Conservation (phyloP, 2,797 vertebrate species). For the Lateolabrax maculatus region DNA sequence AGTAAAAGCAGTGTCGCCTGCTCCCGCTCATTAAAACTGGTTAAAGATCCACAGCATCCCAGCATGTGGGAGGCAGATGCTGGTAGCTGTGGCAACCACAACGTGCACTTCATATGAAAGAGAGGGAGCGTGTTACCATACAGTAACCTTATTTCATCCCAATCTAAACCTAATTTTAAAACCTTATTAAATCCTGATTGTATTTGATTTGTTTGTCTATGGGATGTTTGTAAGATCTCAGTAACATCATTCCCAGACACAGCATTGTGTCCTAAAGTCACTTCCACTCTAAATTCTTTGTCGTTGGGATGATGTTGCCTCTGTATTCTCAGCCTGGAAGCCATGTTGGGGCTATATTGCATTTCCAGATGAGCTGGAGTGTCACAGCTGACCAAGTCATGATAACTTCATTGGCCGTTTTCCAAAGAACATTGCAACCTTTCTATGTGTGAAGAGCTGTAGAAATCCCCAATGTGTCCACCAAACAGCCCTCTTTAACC, state of each 20-base stretch:
- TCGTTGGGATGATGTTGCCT: slow-evolving; percentile 61
- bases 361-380: slow-evolving; percentile 80
- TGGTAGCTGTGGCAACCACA: slow-evolving; percentile 36
- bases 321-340: slow-evolving; percentile 65
- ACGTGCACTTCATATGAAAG: slow-evolving; percentile 31
- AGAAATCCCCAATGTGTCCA: slow-evolving; percentile 46
- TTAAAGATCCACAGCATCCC: slow-evolving; percentile 55
- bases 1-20: slow-evolving; percentile 53
- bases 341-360: slow-evolving; percentile 60
- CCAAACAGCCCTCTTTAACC: slow-evolving; percentile 51
- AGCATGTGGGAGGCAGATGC: slow-evolving; percentile 81
- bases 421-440: slow-evolving; percentile 54
- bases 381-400: slow-evolving; percentile 67
- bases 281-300: slow-evolving; percentile 75
- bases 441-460: slow-evolving; percentile 44
- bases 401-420: slow-evolving; percentile 58
- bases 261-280: slow-evolving; percentile 59
- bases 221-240: slow-evolving; percentile 34
- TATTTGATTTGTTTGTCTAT: slow-evolving; percentile 3
- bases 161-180: slow-evolving; percentile 21
- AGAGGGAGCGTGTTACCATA: background rate
- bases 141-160: slow-evolving; percentile 5
- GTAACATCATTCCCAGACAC: slow-evolving; percentile 73
- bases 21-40: slow-evolving; percentile 67
- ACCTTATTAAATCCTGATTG: slow-evolving; percentile 1